Conservation (phyloP, 2,113 vertebrate genomes). For the Oreochromis tanganicae region DNA sequence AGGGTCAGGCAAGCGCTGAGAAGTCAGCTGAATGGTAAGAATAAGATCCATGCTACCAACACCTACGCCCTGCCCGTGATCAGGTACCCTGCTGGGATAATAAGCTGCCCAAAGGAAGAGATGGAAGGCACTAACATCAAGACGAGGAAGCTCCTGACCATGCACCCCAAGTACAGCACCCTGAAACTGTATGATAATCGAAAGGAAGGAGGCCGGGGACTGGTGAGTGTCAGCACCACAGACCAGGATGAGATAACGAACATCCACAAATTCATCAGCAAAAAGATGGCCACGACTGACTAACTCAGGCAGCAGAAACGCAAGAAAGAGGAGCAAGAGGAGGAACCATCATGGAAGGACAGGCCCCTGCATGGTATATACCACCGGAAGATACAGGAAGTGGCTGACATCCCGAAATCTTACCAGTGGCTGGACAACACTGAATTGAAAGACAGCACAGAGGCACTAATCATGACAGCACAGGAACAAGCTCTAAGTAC, state of each 20-base stretch:
- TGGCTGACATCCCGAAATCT: background rate
- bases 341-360: background rate
- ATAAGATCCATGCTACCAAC: background rate
- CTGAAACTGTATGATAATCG: background rate
- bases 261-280: background rate
- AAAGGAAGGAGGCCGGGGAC: background rate
- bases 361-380: background rate
- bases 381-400: background rate
- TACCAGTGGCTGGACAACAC: background rate
- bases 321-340: background rate
- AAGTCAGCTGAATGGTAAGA: background rate
- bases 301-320: background rate
- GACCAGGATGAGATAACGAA: background rate
- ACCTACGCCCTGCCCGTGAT: background rate
- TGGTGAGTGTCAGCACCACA: background rate
- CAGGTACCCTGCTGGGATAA: background rate
- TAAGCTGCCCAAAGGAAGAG: background rate
- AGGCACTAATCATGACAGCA: background rate
- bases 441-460: background rate
- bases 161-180: background rate
- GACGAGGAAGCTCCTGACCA: background rate
- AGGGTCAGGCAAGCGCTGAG: background rate
- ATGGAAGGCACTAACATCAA: background rate
- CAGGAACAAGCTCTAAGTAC: fast-evolving
- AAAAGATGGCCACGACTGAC: background rate